A percentile compares a stretch with the other conserved stretches of the same genome.
Evolutionary conservation across 2,797 vertebrate species (phyloP).

Genomic region (Danio kyathit): DNA sequence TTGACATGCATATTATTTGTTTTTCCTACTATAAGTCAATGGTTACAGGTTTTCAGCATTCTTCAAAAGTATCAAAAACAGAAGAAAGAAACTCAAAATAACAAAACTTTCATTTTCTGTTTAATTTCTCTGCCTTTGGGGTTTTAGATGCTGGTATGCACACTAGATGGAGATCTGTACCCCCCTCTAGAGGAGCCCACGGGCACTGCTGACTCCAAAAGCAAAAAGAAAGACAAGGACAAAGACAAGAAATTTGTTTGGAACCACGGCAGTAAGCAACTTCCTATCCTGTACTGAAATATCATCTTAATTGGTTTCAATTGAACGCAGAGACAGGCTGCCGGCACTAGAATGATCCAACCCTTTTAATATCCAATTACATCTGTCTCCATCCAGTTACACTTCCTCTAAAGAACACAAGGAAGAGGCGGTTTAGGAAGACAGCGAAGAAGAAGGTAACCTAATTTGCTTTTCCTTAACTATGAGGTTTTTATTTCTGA

Average conservation of each 20-base stretch:
- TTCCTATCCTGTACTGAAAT: conserved; percentile 5
- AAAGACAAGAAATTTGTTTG: conserved; percentile 97
- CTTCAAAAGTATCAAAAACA: too few relatives aligned
- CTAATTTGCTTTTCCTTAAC: conserved; percentile 54
- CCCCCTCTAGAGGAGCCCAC: conserved; percentile 94
- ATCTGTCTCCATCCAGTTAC: conserved; percentile 84
- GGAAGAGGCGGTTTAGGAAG: conserved; percentile 93
- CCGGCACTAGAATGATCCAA: conserved; percentile 41
- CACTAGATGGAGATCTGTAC: conserved; percentile 96
- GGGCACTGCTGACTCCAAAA: conserved; percentile 88
- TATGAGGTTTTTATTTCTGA: conserved; percentile 10
- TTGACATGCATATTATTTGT: too few relatives aligned
- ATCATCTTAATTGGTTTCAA: conserved; percentile 7
- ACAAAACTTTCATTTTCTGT: too few relatives aligned
- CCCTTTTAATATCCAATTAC: conserved; percentile 55
- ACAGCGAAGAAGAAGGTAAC: conserved; percentile 92
- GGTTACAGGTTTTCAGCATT: too few relatives aligned
- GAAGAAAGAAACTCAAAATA: too few relatives aligned
- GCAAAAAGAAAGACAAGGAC: conserved; percentile 97
- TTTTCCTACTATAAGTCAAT: too few relatives aligned
- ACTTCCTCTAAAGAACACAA: conserved; percentile 92
- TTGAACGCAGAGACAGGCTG: conserved; percentile 18
- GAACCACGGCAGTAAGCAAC: conserved; percentile 92
- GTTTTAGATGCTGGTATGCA: conserved; percentile 94
- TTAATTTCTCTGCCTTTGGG: background rate